phyloP scores from a whole-genome alignment of 1,140 invertebrate genomes.

The Drosophila parabipectinata region DNA sequence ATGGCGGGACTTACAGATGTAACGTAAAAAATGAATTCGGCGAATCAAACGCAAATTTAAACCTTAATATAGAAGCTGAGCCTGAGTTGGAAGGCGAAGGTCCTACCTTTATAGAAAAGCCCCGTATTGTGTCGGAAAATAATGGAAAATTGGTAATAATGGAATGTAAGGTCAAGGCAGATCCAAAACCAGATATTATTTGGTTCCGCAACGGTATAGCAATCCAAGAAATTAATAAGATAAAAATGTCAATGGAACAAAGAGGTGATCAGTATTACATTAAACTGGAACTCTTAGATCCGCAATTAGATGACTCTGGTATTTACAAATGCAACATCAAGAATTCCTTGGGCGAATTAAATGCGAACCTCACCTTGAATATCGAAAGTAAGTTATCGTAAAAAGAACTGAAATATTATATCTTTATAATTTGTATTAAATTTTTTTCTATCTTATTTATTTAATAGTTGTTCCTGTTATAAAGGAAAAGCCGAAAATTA shows the following conservation, averaged over 20 bases:
- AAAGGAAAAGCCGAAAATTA: constrained; percentile 94
- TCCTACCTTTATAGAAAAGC: constrained; percentile 99
- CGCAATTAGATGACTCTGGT: constrained; percentile 96
- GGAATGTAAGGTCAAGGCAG: constrained; percentile 97
- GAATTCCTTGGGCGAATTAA: constrained; percentile 97
- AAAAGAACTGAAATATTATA: neutral
- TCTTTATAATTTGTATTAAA: neutral
- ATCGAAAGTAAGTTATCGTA: constrained; percentile 93
- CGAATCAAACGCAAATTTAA: constrained; percentile 99
- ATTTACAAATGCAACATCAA: constrained; percentile 99
- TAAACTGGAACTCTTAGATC: constrained; percentile 95
- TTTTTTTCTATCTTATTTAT: constrained; percentile 16
- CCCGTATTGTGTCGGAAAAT: constrained; percentile 92
- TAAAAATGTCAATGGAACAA: constrained; percentile 90
- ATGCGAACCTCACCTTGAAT: constrained; percentile 98
- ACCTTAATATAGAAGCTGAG: constrained; percentile 98
- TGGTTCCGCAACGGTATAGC: constrained; percentile 94
- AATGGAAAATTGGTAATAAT: constrained; percentile 98
- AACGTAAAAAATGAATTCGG: constrained; percentile 98
- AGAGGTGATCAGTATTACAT: constrained; percentile 94
- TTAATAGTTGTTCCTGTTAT: constrained; percentile 94
- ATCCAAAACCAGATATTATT: constrained; percentile 96
- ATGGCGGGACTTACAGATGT: constrained; percentile 98
- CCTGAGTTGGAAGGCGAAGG: constrained; percentile 96
- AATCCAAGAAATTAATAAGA: constrained; percentile 91